Conservation (phyloP, 2,888 invertebrate genomes). For the Coremacera marginata region DNA sequence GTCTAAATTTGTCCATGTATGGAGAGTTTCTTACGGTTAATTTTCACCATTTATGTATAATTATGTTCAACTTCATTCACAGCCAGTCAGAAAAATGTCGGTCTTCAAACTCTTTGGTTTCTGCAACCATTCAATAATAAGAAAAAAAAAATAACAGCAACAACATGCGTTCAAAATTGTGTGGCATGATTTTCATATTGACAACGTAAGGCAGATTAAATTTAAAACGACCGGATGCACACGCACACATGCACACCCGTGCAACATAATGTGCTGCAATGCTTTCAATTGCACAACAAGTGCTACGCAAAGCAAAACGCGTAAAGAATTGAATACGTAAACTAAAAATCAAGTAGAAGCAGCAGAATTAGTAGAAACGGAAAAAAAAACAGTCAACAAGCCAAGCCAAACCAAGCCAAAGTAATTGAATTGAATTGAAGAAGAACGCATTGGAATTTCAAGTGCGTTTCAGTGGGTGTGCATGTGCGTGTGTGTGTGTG, state of each 20-base stretch:
- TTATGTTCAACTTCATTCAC: no score
- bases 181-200: neutral
- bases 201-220: slow-evolving; percentile 5
- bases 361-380: neutral
- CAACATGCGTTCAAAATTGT: neutral
- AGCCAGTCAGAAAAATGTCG: neutral
- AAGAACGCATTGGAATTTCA: slow-evolving; percentile 45
- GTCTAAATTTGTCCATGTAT: no score
- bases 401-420: neutral
- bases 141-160: no score
- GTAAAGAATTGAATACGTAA: slow-evolving; percentile 8
- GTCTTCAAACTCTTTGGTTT: neutral
- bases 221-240: slow-evolving; percentile 32
- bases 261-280: neutral
- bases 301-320: slow-evolving; percentile 14
- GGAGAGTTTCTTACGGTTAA: no score
- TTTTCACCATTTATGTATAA: no score
- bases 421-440: slow-evolving; percentile 39
- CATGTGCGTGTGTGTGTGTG: slow-evolving; percentile 20
- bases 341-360: neutral
- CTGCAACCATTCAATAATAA: neutral
- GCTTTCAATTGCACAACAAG: slow-evolving; percentile 14
- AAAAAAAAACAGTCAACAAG: neutral
- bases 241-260: slow-evolving; percentile 10
- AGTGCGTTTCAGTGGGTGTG: slow-evolving; percentile 20